These are phyloP conservation scores for Drosophila hawaiiensis DNA, from an alignment of 2,888 invertebrate genomes.

Conservation along the genomic window DNA sequence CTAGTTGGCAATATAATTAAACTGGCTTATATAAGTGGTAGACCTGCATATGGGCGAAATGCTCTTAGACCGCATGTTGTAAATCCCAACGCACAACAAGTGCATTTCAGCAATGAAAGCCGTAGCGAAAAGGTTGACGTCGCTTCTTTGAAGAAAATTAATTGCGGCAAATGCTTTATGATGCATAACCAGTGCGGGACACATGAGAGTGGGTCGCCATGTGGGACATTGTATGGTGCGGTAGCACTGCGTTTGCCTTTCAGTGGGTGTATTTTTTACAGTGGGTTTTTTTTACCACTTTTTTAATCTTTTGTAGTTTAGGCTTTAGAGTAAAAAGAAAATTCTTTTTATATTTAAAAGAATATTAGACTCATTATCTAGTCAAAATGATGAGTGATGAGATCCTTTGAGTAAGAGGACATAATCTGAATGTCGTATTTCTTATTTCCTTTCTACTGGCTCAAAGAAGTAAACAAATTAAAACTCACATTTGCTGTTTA, in stretches of 20 bases:
- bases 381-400: background rate
- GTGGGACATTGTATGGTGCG: conserved; percentile 3
- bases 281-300: too few species aligned
- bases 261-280: background rate
- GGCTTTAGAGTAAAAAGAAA: background rate
- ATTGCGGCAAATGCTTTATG: conserved; percentile 19
- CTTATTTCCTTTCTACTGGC: background rate
- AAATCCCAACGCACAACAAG: background rate
- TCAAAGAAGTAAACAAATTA: background rate
- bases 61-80: background rate
- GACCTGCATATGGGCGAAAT: background rate
- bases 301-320: background rate
- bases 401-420: background rate
- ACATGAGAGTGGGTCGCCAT: background rate
- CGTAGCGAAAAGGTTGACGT: background rate
- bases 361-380: background rate
- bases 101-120: background rate
- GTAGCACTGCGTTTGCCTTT: conserved; percentile 1
- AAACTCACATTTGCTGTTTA: too few species aligned
- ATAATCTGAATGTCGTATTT: background rate
- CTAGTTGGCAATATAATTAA: background rate
- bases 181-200: background rate
- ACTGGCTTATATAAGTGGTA: background rate
- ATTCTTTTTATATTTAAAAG: background rate
- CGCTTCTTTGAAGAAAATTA: background rate